A percentile compares a stretch with the other conserved stretches of the same genome.
These are phyloP conservation scores for Bettongia penicillata DNA, from an alignment of 2,113 vertebrate genomes.

Conservation along the genomic window DNA sequence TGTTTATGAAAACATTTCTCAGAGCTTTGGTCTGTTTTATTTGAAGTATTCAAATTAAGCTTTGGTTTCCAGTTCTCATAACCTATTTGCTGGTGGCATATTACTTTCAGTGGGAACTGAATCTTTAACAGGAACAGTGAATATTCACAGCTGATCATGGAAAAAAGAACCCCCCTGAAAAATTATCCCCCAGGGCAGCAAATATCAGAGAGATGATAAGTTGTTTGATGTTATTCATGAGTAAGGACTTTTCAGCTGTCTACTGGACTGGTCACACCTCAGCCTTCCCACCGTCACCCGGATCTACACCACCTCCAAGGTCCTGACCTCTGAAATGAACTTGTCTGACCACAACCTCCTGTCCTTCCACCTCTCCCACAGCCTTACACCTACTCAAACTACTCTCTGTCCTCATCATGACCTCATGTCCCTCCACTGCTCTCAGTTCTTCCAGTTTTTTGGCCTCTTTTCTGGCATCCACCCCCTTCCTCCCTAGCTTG, in stretches of 20 bases:
- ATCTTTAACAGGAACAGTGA: neutral
- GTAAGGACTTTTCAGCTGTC: neutral
- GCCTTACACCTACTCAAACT: neutral
- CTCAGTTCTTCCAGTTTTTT: neutral
- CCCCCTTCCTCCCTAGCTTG: neutral
- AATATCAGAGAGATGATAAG: neutral
- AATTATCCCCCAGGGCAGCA: neutral
- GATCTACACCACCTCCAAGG: neutral
- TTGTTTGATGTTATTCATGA: neutral
- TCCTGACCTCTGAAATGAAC: neutral
- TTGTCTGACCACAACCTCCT: neutral
- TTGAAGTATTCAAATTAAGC: neutral
- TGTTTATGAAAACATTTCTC: constrained; percentile 4
- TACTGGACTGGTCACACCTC: neutral
- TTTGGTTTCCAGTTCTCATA: neutral
- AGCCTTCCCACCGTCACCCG: neutral
- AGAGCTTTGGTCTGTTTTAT: neutral
- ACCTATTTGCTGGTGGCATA: neutral
- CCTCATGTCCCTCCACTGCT: neutral
- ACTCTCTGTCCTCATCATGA: neutral
- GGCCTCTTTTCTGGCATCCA: neutral
- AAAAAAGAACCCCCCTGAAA: neutral
- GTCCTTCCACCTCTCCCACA: neutral
- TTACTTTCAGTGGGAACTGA: neutral
- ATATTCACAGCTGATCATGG: neutral